Percentiles rank a stretch among this genome's conserved stretches.
Evolutionary conservation across 2,113 vertebrate genomes (phyloP).

Genomic region (Podarcis raffonei): DNA sequence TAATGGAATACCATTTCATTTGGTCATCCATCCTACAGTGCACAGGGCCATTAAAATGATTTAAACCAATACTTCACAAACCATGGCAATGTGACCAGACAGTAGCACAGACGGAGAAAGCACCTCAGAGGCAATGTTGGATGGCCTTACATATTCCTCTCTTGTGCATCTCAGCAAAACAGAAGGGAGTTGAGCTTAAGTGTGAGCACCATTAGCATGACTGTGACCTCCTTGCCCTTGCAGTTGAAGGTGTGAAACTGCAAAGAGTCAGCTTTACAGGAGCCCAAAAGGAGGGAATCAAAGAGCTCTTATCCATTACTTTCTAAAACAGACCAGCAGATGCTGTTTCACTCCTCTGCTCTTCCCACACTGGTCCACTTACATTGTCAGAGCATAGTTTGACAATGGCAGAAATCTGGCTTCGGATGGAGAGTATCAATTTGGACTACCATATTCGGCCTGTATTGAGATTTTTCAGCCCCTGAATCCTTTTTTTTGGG

Average conservation of each 20-base stretch:
- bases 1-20: constrained; percentile 3
- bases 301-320: not conserved
- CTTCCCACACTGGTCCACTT: not conserved
- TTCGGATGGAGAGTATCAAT: not conserved
- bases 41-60: not conserved
- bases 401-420: not conserved
- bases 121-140: not conserved
- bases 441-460: too few species aligned
- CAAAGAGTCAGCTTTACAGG: not conserved
- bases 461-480: too few species aligned
- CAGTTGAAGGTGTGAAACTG: not conserved
- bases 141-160: not conserved
- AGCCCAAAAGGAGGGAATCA: not conserved
- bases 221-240: not conserved
- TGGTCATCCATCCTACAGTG: not conserved
- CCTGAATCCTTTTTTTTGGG: too few species aligned
- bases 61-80: not conserved
- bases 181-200: not conserved
- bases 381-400: not conserved
- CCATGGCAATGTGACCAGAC: not conserved
- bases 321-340: not conserved
- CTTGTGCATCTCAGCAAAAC: not conserved
- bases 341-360: not conserved
- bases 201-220: not conserved
- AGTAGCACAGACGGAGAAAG: not conserved